Percentiles rank a stretch among this genome's conserved stretches.
Evolutionary conservation across 2,797 vertebrate genomes (phyloP).

Genomic region (Cynopterus sphinx): DNA sequence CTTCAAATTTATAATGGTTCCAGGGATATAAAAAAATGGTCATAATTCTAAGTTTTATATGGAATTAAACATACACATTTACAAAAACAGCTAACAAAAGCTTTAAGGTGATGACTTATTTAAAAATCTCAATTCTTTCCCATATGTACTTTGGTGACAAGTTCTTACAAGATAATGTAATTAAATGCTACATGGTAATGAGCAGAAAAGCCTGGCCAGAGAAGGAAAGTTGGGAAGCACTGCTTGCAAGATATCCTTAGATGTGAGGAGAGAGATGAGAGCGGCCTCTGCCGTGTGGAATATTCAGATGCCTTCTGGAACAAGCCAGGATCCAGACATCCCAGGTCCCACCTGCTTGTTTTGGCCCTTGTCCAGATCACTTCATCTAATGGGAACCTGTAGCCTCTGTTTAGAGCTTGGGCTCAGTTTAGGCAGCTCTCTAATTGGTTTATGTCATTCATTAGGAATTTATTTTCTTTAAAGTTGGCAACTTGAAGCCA

Average conservation of each 20-base stretch:
- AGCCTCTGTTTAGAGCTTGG: slow-evolving; percentile 27
- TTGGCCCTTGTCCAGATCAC: slow-evolving; percentile 55
- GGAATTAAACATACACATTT: neutral
- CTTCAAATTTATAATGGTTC: neutral
- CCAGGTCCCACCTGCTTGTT: neutral
- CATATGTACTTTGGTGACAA: neutral
- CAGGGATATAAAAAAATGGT: neutral
- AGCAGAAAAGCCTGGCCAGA: neutral
- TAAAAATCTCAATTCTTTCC: neutral
- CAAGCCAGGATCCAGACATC: neutral
- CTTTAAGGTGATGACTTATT: slow-evolving; percentile 27
- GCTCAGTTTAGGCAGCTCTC: slow-evolving; percentile 65
- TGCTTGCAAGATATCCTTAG: slow-evolving; percentile 38
- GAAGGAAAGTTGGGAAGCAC: neutral
- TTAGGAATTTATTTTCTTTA: slow-evolving; percentile 73
- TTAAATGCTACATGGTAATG: neutral
- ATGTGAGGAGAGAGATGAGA: neutral
- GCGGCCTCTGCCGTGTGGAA: no score
- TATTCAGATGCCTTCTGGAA: neutral
- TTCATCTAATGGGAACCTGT: neutral
- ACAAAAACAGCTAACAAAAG: slow-evolving; percentile 36
- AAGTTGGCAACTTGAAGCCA: slow-evolving; percentile 53
- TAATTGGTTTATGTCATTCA: slow-evolving; percentile 73
- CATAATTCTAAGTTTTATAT: neutral
- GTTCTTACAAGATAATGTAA: slow-evolving; percentile 9